Evolutionary conservation across 2,888 invertebrate genomes (phyloP), one percentile per base, ranked within the genome.

Genomic region (Dione vanillae): DNA sequence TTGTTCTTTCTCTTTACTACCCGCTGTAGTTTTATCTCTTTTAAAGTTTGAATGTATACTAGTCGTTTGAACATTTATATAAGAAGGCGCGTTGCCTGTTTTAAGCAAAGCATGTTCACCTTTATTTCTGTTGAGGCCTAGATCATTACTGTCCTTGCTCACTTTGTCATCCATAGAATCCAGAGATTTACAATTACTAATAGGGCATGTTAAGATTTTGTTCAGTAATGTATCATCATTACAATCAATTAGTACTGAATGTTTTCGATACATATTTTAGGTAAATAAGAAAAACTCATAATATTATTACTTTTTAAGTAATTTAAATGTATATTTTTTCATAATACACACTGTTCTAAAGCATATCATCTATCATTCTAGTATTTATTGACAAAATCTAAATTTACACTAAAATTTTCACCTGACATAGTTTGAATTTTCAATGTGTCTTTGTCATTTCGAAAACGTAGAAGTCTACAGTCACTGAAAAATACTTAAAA

Each of bases 21-120:
- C 43, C 11, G 7, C n/a, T 64, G 49, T 37, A 62, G n/a, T 12
- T 16, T 47, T 41, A 35, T 27, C 27, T 16, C 9, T 49, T 6
- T 56, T 65, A 52, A 1, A 47, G 11, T 66, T 37, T 37, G 35
- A 0, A 6, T 27, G 16, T 58, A n/a, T 19, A 20, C 19, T 27
- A 1, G 40, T 58, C 40, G n/a, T 58, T n/a, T 37, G 8, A 51
- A 43, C 64, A n/a, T 56, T 40, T 11, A 43, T 49, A 56, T 61
- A 5, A 16, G 10, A 16, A 16, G 16, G 40, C 16, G 27, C 43
- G 11, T 51, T 7, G n/a, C 67, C 27, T 19, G 37, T 14, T 49
- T 62, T 64, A 11, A 71, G 19, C 19, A 71, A 67, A 37, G 40
- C 45, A 41, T 68, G n/a, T 45, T 71, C 69, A 58, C 65, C 65